Percentiles rank a stretch among this genome's conserved stretches.
These are phyloP conservation scores for Acromyrmex heyeri DNA, from an alignment of 1,140 invertebrate species.

Conservation along the genomic window DNA sequence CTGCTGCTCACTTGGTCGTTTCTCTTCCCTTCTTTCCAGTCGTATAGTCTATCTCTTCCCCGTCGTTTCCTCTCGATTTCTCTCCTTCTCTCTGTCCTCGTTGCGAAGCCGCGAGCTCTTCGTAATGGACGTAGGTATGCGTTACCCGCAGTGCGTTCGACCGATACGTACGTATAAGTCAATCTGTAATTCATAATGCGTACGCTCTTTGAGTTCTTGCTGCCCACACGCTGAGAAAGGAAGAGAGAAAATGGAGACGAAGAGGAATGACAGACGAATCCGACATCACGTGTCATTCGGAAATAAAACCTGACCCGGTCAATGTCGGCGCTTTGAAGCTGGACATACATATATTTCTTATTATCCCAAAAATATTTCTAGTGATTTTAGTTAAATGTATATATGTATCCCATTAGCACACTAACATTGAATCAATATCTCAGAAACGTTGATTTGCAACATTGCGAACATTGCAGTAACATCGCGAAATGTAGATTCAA, in stretches of 20 bases:
- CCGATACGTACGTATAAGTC: conserved; percentile 77
- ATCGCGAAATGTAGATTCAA: no score
- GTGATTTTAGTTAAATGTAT: neutral
- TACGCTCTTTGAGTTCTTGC: conserved; percentile 79
- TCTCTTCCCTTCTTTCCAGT: conserved; percentile 22
- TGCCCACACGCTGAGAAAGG: conserved; percentile 72
- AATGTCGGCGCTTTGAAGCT: conserved; percentile 66
- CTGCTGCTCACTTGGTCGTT: conserved; percentile 74
- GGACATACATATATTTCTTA: neutral
- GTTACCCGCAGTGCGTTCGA: conserved; percentile 71
- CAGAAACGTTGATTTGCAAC: no score
- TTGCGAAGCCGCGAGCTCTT: neutral
- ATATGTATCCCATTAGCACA: no score
- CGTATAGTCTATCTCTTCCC: neutral
- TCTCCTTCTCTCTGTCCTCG: conserved; percentile 6
- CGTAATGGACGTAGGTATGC: conserved; percentile 63
- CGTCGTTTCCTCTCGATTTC: neutral
- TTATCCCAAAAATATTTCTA: conserved; percentile 9
- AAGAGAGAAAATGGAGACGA: conserved; percentile 18
- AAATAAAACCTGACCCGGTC: conserved; percentile 82
- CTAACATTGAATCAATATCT: no score
- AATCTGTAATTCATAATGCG: conserved; percentile 85
- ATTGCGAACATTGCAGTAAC: no score
- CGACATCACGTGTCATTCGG: conserved; percentile 73
- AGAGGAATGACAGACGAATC: conserved; percentile 35